phyloP scores from a whole-genome alignment of 2,113 vertebrate genomes.

The Azemiops feae region DNA sequence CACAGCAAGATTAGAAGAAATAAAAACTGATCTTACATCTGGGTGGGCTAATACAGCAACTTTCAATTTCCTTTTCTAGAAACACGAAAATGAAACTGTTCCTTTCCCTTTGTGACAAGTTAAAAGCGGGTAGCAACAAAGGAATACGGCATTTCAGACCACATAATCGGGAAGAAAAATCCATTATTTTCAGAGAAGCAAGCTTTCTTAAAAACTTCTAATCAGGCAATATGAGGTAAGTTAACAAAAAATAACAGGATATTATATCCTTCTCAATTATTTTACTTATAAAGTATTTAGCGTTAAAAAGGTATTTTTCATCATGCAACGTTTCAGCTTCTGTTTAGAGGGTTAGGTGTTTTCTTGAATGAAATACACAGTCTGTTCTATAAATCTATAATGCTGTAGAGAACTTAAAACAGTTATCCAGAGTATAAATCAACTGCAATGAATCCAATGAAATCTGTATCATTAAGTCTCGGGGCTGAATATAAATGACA shows the following conservation, averaged over 20 bases:
- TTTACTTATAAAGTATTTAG: neutral
- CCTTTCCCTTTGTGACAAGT: neutral
- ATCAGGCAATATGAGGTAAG: neutral
- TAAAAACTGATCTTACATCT: neutral
- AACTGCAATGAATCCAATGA: neutral
- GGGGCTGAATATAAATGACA: too few species aligned
- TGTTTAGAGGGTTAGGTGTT: neutral
- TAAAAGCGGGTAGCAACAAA: neutral
- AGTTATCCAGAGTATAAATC: neutral
- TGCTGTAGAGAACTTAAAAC: neutral
- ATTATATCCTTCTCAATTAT: neutral
- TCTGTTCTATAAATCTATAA: neutral
- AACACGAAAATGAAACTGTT: neutral
- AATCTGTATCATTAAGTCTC: neutral
- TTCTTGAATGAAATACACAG: neutral
- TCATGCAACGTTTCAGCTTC: neutral
- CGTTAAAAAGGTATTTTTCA: neutral
- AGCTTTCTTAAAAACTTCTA: neutral
- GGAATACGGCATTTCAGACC: neutral
- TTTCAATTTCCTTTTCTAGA: neutral
- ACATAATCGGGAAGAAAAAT: neutral
- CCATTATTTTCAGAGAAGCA: neutral
- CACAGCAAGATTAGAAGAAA: neutral
- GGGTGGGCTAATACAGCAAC: neutral
- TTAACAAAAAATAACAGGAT: neutral